Conservation (phyloP, 1,140 invertebrate genomes). For the Psilanteris sp. region DNA sequence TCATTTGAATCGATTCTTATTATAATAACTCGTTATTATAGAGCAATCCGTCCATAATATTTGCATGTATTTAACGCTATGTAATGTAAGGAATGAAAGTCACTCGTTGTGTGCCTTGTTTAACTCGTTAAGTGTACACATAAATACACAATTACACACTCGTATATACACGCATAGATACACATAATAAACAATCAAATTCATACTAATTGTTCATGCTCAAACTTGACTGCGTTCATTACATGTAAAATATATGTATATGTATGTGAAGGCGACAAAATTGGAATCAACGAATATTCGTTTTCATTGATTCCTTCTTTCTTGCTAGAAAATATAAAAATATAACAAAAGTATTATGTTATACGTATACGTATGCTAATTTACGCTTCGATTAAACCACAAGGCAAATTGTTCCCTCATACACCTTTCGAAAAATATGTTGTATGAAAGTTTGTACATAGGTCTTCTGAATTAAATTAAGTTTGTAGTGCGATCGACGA, state of each 20-base stretch:
- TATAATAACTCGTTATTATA: conserved; percentile 41
- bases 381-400: conserved; percentile 23
- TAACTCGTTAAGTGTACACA: conserved; percentile 52
- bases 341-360: conserved; percentile 44
- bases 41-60: conserved; percentile 64
- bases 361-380: conserved; percentile 43
- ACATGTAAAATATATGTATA: conserved; percentile 43
- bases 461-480: conserved; percentile 57
- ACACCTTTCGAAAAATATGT: conserved; percentile 43
- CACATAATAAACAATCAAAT: conserved; percentile 19
- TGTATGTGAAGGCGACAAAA: conserved; percentile 22
- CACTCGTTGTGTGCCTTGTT: conserved; percentile 62
- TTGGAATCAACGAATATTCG: not conserved
- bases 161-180: not conserved
- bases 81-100: conserved; percentile 56
- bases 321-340: conserved; percentile 2
- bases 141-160: not conserved
- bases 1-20: conserved; percentile 39
- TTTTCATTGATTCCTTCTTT: conserved; percentile 11
- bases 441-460: conserved; percentile 72
- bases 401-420: conserved; percentile 50
- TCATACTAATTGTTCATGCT: conserved; percentile 44
- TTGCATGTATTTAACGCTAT: conserved; percentile 65
- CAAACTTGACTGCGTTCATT: conserved; percentile 46
- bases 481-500: conserved; percentile 31